Base-by-base conservation (phyloP, 1,140 invertebrate species). In the Philopotamus ludificatus region DNA sequence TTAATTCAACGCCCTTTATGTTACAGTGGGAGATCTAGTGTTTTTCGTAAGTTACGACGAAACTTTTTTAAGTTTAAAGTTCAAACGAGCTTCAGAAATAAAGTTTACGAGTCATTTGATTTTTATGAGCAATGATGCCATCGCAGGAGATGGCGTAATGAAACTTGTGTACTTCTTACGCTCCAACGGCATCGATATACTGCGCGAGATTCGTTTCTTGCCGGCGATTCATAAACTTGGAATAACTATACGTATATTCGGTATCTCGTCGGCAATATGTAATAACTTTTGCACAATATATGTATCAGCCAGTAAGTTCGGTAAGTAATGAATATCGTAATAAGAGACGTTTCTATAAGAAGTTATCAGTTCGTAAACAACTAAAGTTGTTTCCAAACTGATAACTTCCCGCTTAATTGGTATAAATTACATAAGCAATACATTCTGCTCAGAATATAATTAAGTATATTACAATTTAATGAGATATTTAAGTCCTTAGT, bases 31-130 rank as follows among this genome's bases (percentile, higher is more conserved):
- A n/a, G n/a, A n/a, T n/a, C n/a, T n/a, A n/a, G n/a, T n/a, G n/a
- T n/a, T n/a, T n/a, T n/a, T n/a, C n/a, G n/a, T n/a, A n/a, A n/a
- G n/a, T n/a, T n/a, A n/a, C n/a, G n/a, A n/a, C n/a, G n/a, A n/a
- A n/a, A n/a, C n/a, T n/a, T 53, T 53, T 18, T 53, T 53, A 53
- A 22, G 50, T 21, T 20, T 22, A 18, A 53, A 53, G 16, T 53
- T 53, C 8, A 21, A 53, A 53, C 21, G 50, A 16, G 16, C 50
- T 7, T 22, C 23, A 9, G 50, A 53, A 34, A 53, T 25, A 53
- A 53, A 53, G 50, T 53, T 18, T 4, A 53, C 15, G 50, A 22
- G 16, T 21, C 12, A 22, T 25, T 47, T 22, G 50, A 53, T 53
- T 18, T n/a, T 53, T 53, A 53, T 53, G 50, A 9, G 15, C 20